Evolutionary conservation across 2,797 vertebrate genomes (phyloP).

Genomic region (Semaprochilodus insignis): DNA sequence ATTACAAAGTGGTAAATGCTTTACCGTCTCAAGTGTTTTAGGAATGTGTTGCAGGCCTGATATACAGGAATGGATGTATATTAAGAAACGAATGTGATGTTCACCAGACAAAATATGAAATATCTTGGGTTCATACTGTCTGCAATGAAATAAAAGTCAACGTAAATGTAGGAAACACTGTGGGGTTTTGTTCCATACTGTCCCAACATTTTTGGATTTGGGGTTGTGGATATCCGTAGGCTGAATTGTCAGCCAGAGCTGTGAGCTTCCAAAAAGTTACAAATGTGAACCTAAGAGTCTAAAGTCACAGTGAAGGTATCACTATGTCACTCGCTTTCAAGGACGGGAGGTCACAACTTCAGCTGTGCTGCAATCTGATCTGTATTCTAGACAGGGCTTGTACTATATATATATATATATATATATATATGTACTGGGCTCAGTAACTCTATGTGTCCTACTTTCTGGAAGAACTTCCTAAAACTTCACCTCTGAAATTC

Average conservation of each 20-base stretch:
- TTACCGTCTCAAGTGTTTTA: no score
- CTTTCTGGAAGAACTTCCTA: conserved; percentile 68
- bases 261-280: not conserved
- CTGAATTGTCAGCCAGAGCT: not conserved
- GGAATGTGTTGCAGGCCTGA: no score
- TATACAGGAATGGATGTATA: no score
- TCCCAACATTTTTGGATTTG: no score
- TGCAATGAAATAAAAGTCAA: no score
- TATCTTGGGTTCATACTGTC: no score
- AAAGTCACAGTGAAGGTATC: conserved; percentile 19
- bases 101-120: no score
- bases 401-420: conserved; percentile 73
- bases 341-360: conserved; percentile 68
- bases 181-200: no score
- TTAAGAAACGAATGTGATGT: no score
- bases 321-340: conserved; percentile 56
- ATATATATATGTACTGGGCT: conserved; percentile 47
- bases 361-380: conserved; percentile 71
- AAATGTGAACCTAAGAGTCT: conserved; percentile 18
- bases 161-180: no score
- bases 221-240: not conserved
- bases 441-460: conserved; percentile 72
- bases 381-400: conserved; percentile 72
- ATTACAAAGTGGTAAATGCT: no score
- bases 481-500: conserved; percentile 61